Evolutionary conservation across 2,113 vertebrate species (phyloP).

Genomic region (Chamaea fasciata): DNA sequence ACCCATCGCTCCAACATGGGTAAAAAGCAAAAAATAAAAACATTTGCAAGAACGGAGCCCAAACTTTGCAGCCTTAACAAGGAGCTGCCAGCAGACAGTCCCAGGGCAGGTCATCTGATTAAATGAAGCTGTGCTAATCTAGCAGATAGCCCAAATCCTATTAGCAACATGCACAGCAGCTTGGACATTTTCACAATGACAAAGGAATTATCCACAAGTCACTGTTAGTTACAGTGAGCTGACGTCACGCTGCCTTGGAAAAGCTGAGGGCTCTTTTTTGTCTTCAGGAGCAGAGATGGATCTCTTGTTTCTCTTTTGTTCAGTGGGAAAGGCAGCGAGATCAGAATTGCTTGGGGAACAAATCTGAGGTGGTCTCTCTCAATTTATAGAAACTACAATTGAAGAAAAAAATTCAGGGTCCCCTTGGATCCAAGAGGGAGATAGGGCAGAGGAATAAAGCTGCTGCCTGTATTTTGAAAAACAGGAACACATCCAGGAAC

Average conservation of each 20-base stretch:
- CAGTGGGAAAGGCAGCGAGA: not conserved
- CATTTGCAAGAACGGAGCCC: not conserved
- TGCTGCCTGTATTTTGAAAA: not conserved
- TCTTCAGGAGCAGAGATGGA: not conserved
- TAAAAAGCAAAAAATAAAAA: not conserved
- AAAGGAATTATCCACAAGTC: constrained; percentile 10
- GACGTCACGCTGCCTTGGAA: not conserved
- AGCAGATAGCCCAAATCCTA: constrained; percentile 46
- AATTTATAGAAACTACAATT: not conserved
- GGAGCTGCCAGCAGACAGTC: not conserved
- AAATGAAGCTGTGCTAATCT: constrained; percentile 53
- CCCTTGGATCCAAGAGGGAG: not conserved
- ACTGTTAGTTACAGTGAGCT: not conserved
- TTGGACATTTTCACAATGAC: not conserved
- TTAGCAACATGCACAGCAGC: constrained; percentile 26
- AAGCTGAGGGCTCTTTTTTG: not conserved
- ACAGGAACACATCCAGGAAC: not conserved
- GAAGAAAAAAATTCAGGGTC: not conserved
- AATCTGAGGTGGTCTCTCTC: not conserved
- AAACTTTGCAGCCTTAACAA: not conserved
- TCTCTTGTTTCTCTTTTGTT: not conserved
- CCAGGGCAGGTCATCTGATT: constrained; percentile 40
- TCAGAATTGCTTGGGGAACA: not conserved
- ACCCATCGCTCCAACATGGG: not conserved
- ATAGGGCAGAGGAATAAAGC: not conserved